phyloP scores from a whole-genome alignment of 2,888 invertebrate genomes.

The Nephrotoma flavescens region DNA sequence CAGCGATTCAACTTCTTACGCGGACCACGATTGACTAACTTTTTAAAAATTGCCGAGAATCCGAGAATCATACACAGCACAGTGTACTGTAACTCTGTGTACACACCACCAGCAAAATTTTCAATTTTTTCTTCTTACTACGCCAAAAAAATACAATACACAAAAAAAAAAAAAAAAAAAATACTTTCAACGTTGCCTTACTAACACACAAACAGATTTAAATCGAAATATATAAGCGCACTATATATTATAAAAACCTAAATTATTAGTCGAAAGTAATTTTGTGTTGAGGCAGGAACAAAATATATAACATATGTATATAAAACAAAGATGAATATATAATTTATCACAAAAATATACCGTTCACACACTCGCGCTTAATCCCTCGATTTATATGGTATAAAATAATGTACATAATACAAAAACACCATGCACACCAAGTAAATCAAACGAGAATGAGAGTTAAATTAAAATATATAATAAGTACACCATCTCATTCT shows the following conservation, averaged over 20 bases:
- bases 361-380: neutral
- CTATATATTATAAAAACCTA: neutral
- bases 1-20: conserved; percentile 31
- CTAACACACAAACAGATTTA: neutral
- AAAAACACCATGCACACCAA: neutral
- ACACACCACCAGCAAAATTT: conserved; percentile 14
- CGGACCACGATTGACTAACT: conserved; percentile 34
- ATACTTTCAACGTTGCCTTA: conserved; percentile 2
- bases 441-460: neutral
- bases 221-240: neutral
- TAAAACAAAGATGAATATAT: neutral
- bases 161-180: neutral
- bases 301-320: neutral
- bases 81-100: neutral
- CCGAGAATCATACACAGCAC: conserved; percentile 12
- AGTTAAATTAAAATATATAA: neutral
- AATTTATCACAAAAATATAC: neutral
- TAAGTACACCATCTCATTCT: neutral
- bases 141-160: conserved; percentile 4
- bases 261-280: conserved; percentile 5
- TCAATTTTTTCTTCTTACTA: neutral
- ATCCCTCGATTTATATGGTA: neutral
- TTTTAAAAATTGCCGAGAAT: conserved; percentile 9
- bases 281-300: conserved; percentile 11
- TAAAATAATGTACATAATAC: neutral